Percentiles rank a stretch among this genome's conserved stretches.
Evolutionary conservation across 2,888 invertebrate genomes (phyloP).

Genomic region (Drosophila nigricruria): DNA sequence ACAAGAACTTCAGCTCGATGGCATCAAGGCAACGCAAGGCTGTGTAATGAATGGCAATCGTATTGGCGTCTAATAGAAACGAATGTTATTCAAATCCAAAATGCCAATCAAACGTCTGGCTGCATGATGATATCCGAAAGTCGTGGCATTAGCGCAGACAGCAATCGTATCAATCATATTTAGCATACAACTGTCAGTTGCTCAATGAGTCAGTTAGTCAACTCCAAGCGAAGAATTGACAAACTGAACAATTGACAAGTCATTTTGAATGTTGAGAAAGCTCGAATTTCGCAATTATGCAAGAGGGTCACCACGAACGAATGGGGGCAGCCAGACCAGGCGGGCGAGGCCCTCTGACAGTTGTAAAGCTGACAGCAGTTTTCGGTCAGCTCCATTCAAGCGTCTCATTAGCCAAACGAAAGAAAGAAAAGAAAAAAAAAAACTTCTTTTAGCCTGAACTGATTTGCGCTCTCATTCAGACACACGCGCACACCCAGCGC

Average conservation of each 20-base stretch:
- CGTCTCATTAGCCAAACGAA: conserved; percentile 41
- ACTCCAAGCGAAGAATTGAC: conserved; percentile 12
- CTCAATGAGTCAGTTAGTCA: conserved; percentile 45
- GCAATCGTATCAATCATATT: conserved; percentile 76
- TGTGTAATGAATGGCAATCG: conserved; percentile 33
- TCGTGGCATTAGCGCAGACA: conserved; percentile 48
- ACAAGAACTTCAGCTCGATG: conserved; percentile 2
- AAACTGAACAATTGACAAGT: conserved; percentile 46
- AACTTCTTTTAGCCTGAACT: conserved; percentile 29
- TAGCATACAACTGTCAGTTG: conserved; percentile 72
- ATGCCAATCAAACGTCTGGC: conserved; percentile 47
- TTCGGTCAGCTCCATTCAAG: conserved; percentile 24
- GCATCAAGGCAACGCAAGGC: conserved; percentile 1
- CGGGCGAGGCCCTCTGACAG: conserved; percentile 26
- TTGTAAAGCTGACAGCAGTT: conserved; percentile 33
- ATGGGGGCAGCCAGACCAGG: background rate
- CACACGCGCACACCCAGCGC: background rate
- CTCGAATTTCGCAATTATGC: conserved; percentile 61
- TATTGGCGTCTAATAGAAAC: conserved; percentile 9
- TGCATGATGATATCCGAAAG: conserved; percentile 46
- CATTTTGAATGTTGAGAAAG: conserved; percentile 40
- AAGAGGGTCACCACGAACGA: conserved; percentile 11
- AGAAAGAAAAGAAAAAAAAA: background rate
- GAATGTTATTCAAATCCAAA: conserved; percentile 40
- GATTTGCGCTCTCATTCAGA: conserved; percentile 39